Conservation (phyloP, 2,113 vertebrate genomes). For the Lipotes vexillifer region DNA sequence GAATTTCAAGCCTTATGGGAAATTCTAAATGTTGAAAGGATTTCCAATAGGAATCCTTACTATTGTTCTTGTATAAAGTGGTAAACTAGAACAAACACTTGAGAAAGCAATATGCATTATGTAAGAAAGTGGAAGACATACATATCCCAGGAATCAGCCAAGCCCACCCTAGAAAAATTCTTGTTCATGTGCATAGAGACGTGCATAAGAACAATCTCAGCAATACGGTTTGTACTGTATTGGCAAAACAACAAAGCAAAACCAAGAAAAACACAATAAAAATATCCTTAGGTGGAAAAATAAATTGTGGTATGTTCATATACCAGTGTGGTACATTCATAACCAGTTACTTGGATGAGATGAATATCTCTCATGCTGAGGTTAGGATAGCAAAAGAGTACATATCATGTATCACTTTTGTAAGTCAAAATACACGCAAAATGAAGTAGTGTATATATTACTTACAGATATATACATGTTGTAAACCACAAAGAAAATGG, state of each 20-base stretch:
- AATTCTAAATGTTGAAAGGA: not conserved
- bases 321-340: not conserved
- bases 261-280: not conserved
- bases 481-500: not conserved
- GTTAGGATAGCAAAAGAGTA: not conserved
- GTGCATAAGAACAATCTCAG: not conserved
- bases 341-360: not conserved
- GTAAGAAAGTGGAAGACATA: not conserved
- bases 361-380: not conserved
- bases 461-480: not conserved
- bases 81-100: not conserved
- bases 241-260: not conserved
- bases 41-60: not conserved
- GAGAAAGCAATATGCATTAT: not conserved
- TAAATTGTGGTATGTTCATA: not conserved
- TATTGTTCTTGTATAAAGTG: not conserved
- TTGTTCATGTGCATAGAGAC: not conserved
- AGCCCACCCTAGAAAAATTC: not conserved
- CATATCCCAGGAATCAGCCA: not conserved
- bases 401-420: not conserved
- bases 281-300: not conserved
- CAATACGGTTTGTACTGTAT: not conserved
- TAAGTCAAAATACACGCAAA: not conserved
- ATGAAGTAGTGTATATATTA: not conserved
- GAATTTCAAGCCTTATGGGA: not conserved